Percentiles rank a stretch among this genome's conserved stretches.
Evolutionary conservation across 92 coral and sea anemone genomes (phyloP).

Genomic region (Phenganax subtilis): DNA sequence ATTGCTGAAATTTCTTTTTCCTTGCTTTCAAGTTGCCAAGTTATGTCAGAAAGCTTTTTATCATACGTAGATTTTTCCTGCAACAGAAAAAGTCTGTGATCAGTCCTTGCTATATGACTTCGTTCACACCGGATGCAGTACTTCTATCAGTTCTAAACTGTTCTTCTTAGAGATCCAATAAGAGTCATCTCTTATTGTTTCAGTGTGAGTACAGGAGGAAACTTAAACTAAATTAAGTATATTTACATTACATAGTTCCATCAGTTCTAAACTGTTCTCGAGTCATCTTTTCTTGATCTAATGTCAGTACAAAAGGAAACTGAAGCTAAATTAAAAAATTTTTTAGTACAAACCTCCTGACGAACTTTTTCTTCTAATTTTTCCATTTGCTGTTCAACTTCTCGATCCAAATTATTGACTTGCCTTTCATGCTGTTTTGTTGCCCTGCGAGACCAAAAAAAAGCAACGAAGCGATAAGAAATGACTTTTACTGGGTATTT

Average conservation of each 20-base stretch:
- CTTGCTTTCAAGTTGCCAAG: constrained; percentile 93
- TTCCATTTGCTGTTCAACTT: constrained; percentile 87
- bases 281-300: no score
- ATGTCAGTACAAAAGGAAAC: not conserved
- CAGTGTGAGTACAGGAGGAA: no score
- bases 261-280: no score
- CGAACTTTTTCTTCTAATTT: constrained; percentile 75
- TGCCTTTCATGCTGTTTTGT: constrained; percentile 93
- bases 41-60: constrained; percentile 72
- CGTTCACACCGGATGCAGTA: no score
- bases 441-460: constrained; percentile 47
- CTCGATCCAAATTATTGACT: constrained; percentile 85
- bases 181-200: no score
- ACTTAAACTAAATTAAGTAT: no score
- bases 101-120: no score
- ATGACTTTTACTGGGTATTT: no score
- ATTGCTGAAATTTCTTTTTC: constrained; percentile 74
- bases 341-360: constrained; percentile 60
- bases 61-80: constrained; percentile 80
- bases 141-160: no score
- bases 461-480: no score
- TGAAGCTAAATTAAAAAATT: not conserved
- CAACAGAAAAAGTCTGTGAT: not conserved
- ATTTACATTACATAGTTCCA: no score
- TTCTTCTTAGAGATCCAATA: no score